Conservation (phyloP, 2,113 vertebrate species). For the Toxotes chatareus region DNA sequence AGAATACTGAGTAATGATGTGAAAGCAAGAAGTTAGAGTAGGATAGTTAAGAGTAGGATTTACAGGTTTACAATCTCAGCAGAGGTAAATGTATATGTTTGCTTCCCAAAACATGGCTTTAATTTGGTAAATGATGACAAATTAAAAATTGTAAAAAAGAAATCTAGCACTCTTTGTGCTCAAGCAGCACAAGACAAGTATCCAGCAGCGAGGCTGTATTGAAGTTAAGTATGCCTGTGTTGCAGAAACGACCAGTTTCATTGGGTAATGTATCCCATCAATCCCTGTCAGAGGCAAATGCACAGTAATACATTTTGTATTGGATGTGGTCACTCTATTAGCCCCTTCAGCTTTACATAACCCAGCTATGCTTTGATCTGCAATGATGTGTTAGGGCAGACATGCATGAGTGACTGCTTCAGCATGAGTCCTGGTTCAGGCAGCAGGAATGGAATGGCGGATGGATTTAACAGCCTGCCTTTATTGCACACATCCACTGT, state of each 20-base stretch:
- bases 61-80: too few relatives aligned
- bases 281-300: slow-evolving; percentile 76
- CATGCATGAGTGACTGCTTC: slow-evolving; percentile 65
- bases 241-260: slow-evolving; percentile 60
- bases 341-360: slow-evolving; percentile 80
- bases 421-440: slow-evolving; percentile 45
- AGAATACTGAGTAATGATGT: background rate
- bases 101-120: background rate
- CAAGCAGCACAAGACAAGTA: slow-evolving; percentile 1
- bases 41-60: too few relatives aligned
- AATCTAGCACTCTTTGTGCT: background rate
- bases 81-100: too few relatives aligned
- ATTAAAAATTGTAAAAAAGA: background rate
- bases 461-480: slow-evolving; percentile 39
- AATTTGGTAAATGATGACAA: background rate
- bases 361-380: slow-evolving; percentile 76
- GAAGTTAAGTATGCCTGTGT: slow-evolving; percentile 30
- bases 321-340: slow-evolving; percentile 81
- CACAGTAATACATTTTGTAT: slow-evolving; percentile 80
- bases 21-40: background rate
- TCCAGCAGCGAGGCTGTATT: background rate
- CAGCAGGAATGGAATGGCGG: slow-evolving; percentile 31
- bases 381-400: slow-evolving; percentile 68
- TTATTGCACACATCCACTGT: slow-evolving; percentile 36
- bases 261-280: slow-evolving; percentile 76